Percentiles rank a stretch among this genome's conserved stretches.
These are phyloP conservation scores for Pseudomugil gertrudae DNA, from an alignment of 2,797 vertebrate species.

Conservation along the genomic window DNA sequence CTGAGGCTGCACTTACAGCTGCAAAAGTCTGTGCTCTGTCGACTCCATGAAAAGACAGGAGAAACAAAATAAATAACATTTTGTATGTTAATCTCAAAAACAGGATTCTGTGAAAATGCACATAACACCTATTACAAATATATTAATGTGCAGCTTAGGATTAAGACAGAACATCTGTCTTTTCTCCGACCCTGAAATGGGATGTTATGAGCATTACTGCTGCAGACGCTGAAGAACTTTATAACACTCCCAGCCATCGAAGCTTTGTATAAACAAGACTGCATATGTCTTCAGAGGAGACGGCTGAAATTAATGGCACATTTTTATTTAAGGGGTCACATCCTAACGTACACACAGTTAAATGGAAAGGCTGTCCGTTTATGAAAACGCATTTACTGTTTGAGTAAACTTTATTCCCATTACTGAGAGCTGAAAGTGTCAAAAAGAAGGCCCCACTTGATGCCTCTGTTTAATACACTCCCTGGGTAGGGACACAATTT, in stretches of 20 bases:
- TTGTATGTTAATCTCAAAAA: background rate
- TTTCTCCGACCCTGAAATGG: background rate
- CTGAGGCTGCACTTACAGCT: background rate
- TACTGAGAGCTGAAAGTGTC: conserved; percentile 41
- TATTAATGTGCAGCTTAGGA: background rate
- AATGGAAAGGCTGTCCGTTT: conserved; percentile 57
- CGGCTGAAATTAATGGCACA: conserved; percentile 43
- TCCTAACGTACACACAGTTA: conserved; percentile 40
- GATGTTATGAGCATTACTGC: conserved; percentile 21
- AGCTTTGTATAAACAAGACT: conserved; percentile 45
- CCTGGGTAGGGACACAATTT: conserved; percentile 64
- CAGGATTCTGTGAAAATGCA: background rate
- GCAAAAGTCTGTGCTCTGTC: background rate
- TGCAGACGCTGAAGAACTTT: conserved; percentile 18
- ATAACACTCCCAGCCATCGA: conserved; percentile 37
- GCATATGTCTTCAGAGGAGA: conserved; percentile 23
- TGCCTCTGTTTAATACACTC: conserved; percentile 55
- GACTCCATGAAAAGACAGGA: background rate
- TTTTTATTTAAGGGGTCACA: conserved; percentile 42
- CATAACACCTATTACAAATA: background rate
- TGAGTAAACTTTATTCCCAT: conserved; percentile 59
- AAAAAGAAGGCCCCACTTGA: conserved; percentile 31
- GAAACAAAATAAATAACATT: background rate
- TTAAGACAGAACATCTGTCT: background rate
- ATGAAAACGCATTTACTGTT: conserved; percentile 25